Percentiles rank a stretch among this genome's conserved stretches.
Conservation (phyloP, 2,888 invertebrate genomes). For the Drosophila niveifrons region DNA sequence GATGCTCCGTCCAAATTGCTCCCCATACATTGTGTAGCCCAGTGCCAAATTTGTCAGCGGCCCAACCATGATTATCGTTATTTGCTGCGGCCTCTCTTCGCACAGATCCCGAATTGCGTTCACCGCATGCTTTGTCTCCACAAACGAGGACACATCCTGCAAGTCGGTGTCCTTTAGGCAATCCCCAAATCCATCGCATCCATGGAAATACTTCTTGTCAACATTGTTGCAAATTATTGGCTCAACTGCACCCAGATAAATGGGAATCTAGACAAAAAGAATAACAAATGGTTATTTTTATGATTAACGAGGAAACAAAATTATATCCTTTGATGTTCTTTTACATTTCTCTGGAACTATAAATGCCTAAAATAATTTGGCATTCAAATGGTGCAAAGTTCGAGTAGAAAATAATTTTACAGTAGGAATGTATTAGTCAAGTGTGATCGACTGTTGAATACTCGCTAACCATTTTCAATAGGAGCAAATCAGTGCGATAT, state of each 20-base stretch:
- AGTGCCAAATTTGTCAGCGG: constrained; percentile 93
- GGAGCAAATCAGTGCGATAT: too few relatives aligned
- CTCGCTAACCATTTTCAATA: too few relatives aligned
- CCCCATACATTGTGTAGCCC: constrained; percentile 89
- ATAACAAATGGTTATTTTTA: not conserved
- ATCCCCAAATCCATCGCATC: constrained; percentile 91
- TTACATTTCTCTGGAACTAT: too few relatives aligned
- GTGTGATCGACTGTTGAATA: too few relatives aligned
- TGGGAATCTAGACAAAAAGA: constrained; percentile 88
- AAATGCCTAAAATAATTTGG: too few relatives aligned
- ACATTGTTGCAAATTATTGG: constrained; percentile 84
- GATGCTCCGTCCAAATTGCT: constrained; percentile 87
- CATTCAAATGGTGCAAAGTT: too few relatives aligned
- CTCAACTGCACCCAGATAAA: constrained; percentile 88
- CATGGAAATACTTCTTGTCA: constrained; percentile 86
- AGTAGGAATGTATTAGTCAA: too few relatives aligned
- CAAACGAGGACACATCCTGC: constrained; percentile 81
- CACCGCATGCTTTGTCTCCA: constrained; percentile 87
- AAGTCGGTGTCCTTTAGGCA: constrained; percentile 75
- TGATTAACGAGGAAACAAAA: not conserved
- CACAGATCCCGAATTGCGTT: constrained; percentile 88
- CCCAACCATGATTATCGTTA: constrained; percentile 89
- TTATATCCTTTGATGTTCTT: too few relatives aligned
- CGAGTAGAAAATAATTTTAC: too few relatives aligned
- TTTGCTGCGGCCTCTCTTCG: constrained; percentile 86